Evolutionary conservation across 2,113 vertebrate species (phyloP).

Genomic region (Orthochromis indermauri): DNA sequence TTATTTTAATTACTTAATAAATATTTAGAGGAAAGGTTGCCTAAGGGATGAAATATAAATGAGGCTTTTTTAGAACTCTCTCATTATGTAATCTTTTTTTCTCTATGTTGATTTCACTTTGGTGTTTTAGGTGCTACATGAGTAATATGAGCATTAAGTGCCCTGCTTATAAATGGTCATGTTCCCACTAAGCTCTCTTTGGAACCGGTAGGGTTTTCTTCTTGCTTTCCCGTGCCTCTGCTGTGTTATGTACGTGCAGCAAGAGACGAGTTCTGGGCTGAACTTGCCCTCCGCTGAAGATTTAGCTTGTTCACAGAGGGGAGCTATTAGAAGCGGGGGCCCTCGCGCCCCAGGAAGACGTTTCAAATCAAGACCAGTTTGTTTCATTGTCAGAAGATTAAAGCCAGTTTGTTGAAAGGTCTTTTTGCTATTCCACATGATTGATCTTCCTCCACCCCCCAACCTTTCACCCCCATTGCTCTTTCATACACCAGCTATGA

Average conservation of each 20-base stretch:
- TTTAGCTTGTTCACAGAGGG: constrained; percentile 58
- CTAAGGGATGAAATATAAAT: constrained; percentile 52
- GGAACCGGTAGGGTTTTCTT: not conserved
- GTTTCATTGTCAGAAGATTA: constrained; percentile 66
- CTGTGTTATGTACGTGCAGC: not conserved
- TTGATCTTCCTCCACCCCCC: constrained; percentile 42
- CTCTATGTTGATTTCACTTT: not conserved
- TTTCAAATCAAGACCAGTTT: constrained; percentile 64
- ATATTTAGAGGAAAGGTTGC: constrained; percentile 60
- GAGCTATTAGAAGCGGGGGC: constrained; percentile 59
- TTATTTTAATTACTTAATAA: constrained; percentile 64
- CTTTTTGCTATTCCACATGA: constrained; percentile 57
- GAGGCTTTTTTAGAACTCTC: constrained; percentile 32
- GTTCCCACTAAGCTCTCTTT: not conserved
- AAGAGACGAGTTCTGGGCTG: constrained; percentile 4
- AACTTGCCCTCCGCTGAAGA: constrained; percentile 66
- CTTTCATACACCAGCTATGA: constrained; percentile 37
- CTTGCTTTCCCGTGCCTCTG: not conserved
- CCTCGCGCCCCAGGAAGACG: constrained; percentile 29
- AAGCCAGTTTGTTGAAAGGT: constrained; percentile 64
- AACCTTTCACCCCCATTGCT: not conserved
- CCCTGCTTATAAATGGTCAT: not conserved
- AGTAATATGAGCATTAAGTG: not conserved
- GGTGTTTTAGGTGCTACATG: not conserved
- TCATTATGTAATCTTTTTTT: constrained; percentile 23